These are phyloP conservation scores for Argyresthia albistria DNA, from an alignment of 2,888 invertebrate genomes.

Conservation along the genomic window DNA sequence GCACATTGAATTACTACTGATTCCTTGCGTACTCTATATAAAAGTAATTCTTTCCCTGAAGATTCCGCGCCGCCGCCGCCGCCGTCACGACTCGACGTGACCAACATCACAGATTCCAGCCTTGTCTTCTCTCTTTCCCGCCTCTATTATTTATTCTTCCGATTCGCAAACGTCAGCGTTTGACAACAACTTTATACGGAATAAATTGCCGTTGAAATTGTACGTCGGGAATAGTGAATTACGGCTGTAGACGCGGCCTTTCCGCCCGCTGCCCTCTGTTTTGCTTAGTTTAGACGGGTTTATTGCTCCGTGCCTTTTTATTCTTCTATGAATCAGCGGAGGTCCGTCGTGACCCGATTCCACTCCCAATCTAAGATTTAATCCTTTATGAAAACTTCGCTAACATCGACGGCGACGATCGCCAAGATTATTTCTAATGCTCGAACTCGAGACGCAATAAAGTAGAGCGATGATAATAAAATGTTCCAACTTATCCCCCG, in stretches of 20 bases:
- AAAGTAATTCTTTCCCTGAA: conserved; percentile 65
- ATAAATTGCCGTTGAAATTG: conserved; percentile 63
- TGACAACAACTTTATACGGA: conserved; percentile 65
- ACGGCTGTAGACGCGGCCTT: conserved; percentile 50
- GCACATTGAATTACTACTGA: conserved; percentile 61
- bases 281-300: conserved; percentile 44
- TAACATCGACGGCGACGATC: not conserved
- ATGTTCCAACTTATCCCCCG: conserved; percentile 55
- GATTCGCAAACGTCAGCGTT: conserved; percentile 62
- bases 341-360: not conserved
- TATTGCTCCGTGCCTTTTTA: conserved; percentile 24
- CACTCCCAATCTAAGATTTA: not conserved
- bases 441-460: conserved; percentile 57
- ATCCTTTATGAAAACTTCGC: no score
- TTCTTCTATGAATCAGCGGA: not conserved
- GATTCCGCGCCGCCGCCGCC: conserved; percentile 56
- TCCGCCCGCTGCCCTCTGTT: conserved; percentile 31
- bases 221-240: conserved; percentile 51
- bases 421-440: conserved; percentile 58
- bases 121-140: conserved; percentile 52
- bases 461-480: conserved; percentile 63
- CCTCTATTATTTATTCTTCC: conserved; percentile 64
- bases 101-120: conserved; percentile 47
- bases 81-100: conserved; percentile 48
- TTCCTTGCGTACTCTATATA: conserved; percentile 56